Base-by-base conservation (phyloP, 2,888 invertebrate genomes). In the Nesidiocoris tenuis region DNA sequence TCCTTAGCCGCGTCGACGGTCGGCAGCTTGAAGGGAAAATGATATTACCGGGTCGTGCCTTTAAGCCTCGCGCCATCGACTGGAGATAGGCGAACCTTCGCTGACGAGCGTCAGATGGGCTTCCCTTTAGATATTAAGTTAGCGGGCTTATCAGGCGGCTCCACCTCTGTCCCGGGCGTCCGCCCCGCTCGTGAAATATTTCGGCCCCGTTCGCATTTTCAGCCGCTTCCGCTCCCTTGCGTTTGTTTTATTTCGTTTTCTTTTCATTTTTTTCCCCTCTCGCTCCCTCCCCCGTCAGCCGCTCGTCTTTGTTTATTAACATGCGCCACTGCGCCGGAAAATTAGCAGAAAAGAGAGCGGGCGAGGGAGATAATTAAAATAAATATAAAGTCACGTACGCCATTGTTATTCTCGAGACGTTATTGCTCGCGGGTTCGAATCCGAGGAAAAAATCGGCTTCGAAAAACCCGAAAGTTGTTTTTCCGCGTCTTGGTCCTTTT, bases 61-160 rank as follows among this genome's bases (percentile, higher is more conserved):
- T 24, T 21, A 56, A 59, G 59, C n/a, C 39, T 39, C 9, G 16
- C 25, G 7, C 57, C 70, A 18, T n/a, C 57, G 23, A 55, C 67
- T 54, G 39, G 23, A 72, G 72, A 72, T 72, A 72, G 39, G 61
- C 19, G 39, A 39, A 39, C 39, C 39, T 39, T 39, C 39, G 3
- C 72, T 72, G 72, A 72, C 72, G 72, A 72, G 72, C 72, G 39
- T 61, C 72, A 72, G 72, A 72, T 72, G 72, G 61, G 61, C 72
- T 3, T 3, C 22, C 39, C 61, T 25, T 24, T 25, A 19, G 72
- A 72, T 72, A 72, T 72, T 72, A 72, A 63, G 61, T 72, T 72
- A 72, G 72, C 72, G 72, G 25, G 61, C 72, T 72, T 72, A 72
- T 72, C 70, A 24, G 18, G 16, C 24, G 7, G 5, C 59, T 59